Evolutionary conservation across 2,797 vertebrate genomes (phyloP).

Genomic region (Gymnopithys bicolor): DNA sequence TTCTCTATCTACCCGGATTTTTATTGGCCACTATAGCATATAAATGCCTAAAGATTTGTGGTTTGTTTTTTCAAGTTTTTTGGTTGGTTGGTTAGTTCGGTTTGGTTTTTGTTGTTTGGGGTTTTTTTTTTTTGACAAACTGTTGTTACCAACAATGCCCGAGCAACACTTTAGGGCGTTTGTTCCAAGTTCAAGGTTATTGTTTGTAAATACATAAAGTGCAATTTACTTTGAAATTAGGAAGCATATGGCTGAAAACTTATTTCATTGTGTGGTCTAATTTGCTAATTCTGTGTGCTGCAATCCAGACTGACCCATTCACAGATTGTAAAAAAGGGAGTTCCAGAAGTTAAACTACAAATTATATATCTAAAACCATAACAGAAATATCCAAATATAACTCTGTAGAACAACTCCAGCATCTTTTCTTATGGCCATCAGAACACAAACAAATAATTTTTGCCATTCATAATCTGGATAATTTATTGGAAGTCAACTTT

Average conservation of each 20-base stretch:
- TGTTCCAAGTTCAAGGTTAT: not conserved
- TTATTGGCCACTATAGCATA: not conserved
- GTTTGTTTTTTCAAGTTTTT: not conserved
- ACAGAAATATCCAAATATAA: not conserved
- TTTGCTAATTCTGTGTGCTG: not conserved
- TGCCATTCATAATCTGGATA: no score
- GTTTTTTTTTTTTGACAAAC: not conserved
- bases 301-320: not conserved
- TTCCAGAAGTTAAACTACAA: not conserved
- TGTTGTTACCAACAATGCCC: not conserved
- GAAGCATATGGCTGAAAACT: not conserved
- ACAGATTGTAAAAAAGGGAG: not conserved
- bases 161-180: not conserved
- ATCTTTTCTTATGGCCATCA: not conserved
- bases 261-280: not conserved
- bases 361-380: not conserved
- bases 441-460: not conserved
- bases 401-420: not conserved
- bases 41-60: not conserved
- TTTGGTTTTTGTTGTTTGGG: not conserved
- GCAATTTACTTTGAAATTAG: not conserved
- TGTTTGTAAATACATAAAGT: not conserved
- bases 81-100: no score
- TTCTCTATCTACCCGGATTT: not conserved
- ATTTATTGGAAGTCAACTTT: no score